A percentile compares a stretch with the other conserved stretches of the same genome.
Evolutionary conservation across 2,888 invertebrate species (phyloP).

Genomic region (Tipula confusa): DNA sequence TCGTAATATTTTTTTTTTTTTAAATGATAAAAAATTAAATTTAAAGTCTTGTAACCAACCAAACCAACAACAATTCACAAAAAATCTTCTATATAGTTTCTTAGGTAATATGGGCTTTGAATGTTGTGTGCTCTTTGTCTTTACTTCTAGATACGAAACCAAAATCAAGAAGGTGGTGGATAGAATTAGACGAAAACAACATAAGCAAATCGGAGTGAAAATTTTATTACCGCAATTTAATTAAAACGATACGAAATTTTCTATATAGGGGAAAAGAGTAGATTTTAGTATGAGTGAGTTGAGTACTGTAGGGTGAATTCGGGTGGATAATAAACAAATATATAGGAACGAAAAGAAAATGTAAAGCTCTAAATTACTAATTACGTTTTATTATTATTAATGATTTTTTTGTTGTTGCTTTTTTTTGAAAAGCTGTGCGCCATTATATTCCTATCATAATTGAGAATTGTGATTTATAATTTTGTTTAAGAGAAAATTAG

Average conservation of each 20-base stretch:
- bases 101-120: not conserved
- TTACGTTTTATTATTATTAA: not conserved
- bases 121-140: not conserved
- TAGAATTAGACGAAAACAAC: not conserved
- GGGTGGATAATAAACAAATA: not conserved
- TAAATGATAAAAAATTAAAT: not conserved
- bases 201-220: not conserved
- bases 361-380: not conserved
- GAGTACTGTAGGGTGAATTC: too few relatives aligned
- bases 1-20: not conserved
- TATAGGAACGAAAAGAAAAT: not conserved
- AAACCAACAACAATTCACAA: not conserved
- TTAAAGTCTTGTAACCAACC: not conserved
- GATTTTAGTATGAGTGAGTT: not conserved
- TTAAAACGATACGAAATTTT: not conserved
- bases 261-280: not conserved
- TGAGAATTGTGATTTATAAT: not conserved
- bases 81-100: not conserved
- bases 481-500: not conserved
- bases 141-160: not conserved
- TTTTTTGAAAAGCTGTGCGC: not conserved
- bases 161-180: not conserved
- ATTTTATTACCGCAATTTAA: constrained; percentile 6
- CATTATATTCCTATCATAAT: constrained; percentile 20
- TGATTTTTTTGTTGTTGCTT: too few relatives aligned